Evolutionary conservation across 1,140 invertebrate species (phyloP).

Genomic region (Rhyzopertha dominica): DNA sequence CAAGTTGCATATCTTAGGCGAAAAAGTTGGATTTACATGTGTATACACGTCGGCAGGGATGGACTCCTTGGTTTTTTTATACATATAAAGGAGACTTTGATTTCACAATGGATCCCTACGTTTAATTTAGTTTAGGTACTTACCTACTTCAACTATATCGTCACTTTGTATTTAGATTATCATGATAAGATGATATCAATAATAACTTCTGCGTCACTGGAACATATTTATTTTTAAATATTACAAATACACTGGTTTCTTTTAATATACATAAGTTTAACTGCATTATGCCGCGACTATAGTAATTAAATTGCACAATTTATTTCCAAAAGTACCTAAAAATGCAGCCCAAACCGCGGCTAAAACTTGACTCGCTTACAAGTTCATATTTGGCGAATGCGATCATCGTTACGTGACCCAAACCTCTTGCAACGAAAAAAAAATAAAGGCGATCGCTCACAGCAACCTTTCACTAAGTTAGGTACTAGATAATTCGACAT

Average conservation of each 20-base stretch:
- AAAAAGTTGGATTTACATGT: constrained; percentile 27
- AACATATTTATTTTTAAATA: constrained; percentile 38
- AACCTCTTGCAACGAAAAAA: too few relatives aligned
- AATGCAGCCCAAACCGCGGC: constrained; percentile 10
- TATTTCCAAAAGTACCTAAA: constrained; percentile 10
- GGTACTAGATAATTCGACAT: too few relatives aligned
- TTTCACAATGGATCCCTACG: too few relatives aligned
- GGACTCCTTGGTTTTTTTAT: too few relatives aligned
- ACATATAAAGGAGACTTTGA: too few relatives aligned
- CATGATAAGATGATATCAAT: constrained; percentile 5
- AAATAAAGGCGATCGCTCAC: too few relatives aligned
- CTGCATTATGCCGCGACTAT: constrained; percentile 32
- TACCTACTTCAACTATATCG: background rate
- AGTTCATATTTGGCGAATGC: too few relatives aligned
- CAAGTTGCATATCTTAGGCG: constrained; percentile 24
- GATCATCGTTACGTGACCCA: too few relatives aligned
- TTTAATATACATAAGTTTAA: constrained; percentile 32
- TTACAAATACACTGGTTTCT: constrained; percentile 39
- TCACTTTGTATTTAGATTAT: constrained; percentile 4
- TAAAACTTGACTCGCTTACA: too few relatives aligned
- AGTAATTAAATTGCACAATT: constrained; percentile 37
- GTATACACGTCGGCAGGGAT: constrained; percentile 18
- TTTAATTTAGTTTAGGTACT: background rate
- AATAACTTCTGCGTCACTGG: constrained; percentile 22
- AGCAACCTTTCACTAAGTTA: too few relatives aligned